Evolutionary conservation across 1,140 invertebrate species (phyloP).

Genomic region (Lasioglossum baleicum): DNA sequence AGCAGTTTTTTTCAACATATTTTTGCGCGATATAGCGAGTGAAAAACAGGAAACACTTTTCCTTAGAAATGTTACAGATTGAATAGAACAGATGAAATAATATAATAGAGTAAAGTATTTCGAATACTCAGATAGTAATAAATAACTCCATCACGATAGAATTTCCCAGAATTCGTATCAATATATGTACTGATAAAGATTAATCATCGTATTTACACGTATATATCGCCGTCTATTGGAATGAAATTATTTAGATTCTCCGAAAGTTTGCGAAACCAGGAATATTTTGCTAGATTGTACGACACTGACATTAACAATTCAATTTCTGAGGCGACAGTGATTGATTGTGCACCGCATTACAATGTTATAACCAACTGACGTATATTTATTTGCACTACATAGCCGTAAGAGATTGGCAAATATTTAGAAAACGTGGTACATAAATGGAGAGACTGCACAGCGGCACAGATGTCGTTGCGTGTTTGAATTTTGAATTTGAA

Average conservation of each 20-base stretch:
- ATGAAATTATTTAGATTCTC: neutral
- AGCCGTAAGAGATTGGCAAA: neutral
- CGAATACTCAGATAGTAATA: too few species aligned
- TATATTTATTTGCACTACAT: neutral
- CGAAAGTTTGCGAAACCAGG: neutral
- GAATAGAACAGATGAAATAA: too few species aligned
- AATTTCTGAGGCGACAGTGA: neutral
- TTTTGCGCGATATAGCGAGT: too few species aligned
- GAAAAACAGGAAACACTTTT: too few species aligned
- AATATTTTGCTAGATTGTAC: neutral
- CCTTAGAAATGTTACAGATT: too few species aligned
- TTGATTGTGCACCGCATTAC: neutral
- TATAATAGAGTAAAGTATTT: too few species aligned
- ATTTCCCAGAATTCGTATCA: neutral
- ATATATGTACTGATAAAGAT: neutral
- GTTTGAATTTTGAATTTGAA: neutral
- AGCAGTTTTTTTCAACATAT: too few species aligned
- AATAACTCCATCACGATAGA: neutral
- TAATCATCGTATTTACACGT: neutral
- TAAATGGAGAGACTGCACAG: neutral
- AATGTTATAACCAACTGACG: neutral
- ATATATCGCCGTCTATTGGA: neutral
- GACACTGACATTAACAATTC: neutral
- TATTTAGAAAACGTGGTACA: neutral
- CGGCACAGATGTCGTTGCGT: neutral